A percentile compares a stretch with the other conserved stretches of the same genome.
phyloP scores from a whole-genome alignment of 2,888 invertebrate species.

The Xanthorhoe spadicearia region DNA sequence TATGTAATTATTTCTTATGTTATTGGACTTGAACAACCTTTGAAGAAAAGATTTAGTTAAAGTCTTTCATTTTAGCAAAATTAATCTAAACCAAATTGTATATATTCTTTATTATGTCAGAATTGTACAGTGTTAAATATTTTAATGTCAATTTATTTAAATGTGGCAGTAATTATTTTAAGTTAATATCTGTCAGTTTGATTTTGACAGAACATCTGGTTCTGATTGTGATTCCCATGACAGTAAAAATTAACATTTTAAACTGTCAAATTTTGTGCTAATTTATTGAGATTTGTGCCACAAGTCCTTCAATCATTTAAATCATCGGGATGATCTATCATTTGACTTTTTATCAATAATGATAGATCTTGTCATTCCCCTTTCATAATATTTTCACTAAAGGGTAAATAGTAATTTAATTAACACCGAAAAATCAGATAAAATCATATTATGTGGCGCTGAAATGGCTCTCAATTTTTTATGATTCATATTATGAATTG shows the following conservation, averaged over 20 bases:
- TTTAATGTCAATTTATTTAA: neutral
- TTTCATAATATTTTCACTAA: neutral
- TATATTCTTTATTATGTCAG: neutral
- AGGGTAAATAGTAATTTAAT: neutral
- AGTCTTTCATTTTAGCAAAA: no score
- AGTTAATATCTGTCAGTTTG: neutral
- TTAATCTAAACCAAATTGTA: no score
- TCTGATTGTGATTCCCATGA: slow-evolving; percentile 4
- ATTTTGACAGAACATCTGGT: neutral
- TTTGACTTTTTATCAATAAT: slow-evolving; percentile 27
- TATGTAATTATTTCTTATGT: no score
- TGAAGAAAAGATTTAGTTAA: no score
- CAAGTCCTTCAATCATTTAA: slow-evolving; percentile 24
- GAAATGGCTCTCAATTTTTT: neutral
- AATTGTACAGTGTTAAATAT: neutral
- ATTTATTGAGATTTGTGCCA: slow-evolving; percentile 8
- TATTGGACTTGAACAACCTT: no score
- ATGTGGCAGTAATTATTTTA: neutral
- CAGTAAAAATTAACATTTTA: neutral
- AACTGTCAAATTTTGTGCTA: neutral
- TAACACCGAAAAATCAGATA: neutral
- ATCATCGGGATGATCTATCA: slow-evolving; percentile 3
- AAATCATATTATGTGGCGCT: no score
- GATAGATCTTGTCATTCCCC: slow-evolving; percentile 5
- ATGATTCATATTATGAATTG: neutral